These are phyloP conservation scores for Drosophila ochracea DNA, from an alignment of 2,888 invertebrate species.

Conservation along the genomic window DNA sequence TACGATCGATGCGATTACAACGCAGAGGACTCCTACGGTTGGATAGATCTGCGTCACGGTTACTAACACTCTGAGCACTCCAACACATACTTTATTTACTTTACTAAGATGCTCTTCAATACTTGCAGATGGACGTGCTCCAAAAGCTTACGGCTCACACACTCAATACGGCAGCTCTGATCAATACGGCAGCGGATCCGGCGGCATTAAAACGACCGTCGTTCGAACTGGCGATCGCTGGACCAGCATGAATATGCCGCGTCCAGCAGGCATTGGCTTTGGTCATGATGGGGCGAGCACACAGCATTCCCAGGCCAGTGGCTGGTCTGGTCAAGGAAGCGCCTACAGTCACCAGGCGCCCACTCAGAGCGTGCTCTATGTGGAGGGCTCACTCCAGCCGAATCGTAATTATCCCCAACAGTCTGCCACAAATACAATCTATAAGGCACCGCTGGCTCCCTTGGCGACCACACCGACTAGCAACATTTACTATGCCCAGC, in stretches of 20 bases:
- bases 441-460: slow-evolving; percentile 77
- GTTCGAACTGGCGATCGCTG: slow-evolving; percentile 70
- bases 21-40: slow-evolving; percentile 15
- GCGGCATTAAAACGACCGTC: slow-evolving; percentile 40
- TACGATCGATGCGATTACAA: slow-evolving; percentile 59
- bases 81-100: background rate
- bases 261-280: slow-evolving; percentile 73
- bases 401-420: slow-evolving; percentile 79
- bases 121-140: slow-evolving; percentile 61
- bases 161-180: background rate
- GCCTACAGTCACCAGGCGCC: slow-evolving; percentile 62
- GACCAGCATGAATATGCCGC: slow-evolving; percentile 81
- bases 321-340: slow-evolving; percentile 69
- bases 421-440: slow-evolving; percentile 45
- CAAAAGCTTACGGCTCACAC: slow-evolving; percentile 32
- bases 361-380: slow-evolving; percentile 69
- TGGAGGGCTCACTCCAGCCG: slow-evolving; percentile 80
- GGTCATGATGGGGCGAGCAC: background rate
- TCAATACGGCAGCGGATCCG: slow-evolving; percentile 37
- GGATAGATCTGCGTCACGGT: slow-evolving; percentile 61
- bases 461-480: slow-evolving; percentile 49
- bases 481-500: slow-evolving; percentile 79
- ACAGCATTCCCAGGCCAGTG: slow-evolving; percentile 6
- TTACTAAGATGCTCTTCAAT: slow-evolving; percentile 5
- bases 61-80: slow-evolving; percentile 52